Conservation (phyloP, 2,113 vertebrate species). For the Symphodus melops region DNA sequence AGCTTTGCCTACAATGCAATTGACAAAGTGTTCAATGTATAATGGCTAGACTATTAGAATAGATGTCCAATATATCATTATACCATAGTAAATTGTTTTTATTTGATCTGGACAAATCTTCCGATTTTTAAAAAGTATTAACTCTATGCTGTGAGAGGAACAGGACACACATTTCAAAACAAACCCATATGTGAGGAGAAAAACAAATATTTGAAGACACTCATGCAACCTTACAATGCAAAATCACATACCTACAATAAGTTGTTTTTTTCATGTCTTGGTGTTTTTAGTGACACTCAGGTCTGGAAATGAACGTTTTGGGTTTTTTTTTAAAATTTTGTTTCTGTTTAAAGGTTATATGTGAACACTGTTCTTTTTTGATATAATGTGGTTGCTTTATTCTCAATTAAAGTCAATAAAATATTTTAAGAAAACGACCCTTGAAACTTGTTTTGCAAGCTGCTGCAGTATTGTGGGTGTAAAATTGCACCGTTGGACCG, state of each 20-base stretch:
- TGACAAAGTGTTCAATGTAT: conserved; percentile 67
- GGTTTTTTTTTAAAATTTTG: conserved; percentile 59
- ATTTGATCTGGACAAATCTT: conserved; percentile 45
- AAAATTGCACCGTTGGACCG: accelerated
- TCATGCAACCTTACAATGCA: conserved; percentile 80
- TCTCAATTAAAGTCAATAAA: conserved; percentile 82
- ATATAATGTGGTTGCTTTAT: conserved; percentile 82
- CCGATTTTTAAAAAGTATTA: conserved; percentile 59
- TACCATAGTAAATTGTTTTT: conserved; percentile 29
- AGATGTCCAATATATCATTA: conserved; percentile 44
- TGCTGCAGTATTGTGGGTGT: not conserved
- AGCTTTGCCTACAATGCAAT: conserved; percentile 58
- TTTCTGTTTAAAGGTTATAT: conserved; percentile 71
- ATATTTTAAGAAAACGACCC: conserved; percentile 77
- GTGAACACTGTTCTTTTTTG: conserved; percentile 82
- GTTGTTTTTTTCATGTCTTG: conserved; percentile 71
- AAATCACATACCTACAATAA: conserved; percentile 65
- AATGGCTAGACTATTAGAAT: conserved; percentile 50
- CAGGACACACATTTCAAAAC: conserved; percentile 44
- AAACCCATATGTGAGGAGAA: conserved; percentile 38
- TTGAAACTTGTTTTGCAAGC: not conserved
- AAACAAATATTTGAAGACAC: conserved; percentile 45
- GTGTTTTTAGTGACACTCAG: conserved; percentile 84
- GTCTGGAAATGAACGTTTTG: conserved; percentile 78
- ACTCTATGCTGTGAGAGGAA: conserved; percentile 40